These are phyloP conservation scores for Hipposideros armiger DNA, from an alignment of 2,113 vertebrate genomes.

Conservation along the genomic window DNA sequence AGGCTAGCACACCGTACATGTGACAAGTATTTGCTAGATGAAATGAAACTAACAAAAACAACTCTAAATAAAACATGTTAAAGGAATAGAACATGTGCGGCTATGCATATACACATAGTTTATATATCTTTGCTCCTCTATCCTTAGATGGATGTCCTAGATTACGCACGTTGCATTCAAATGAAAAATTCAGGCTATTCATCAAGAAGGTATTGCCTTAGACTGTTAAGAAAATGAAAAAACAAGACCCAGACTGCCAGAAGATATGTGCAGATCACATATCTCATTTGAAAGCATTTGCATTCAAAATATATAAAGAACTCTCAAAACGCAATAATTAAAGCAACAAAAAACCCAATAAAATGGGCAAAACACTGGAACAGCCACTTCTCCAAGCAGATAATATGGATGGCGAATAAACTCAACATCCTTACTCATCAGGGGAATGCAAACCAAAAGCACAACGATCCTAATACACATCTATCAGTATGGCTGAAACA, in stretches of 20 bases:
- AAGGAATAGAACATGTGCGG: background rate
- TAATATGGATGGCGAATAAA: background rate
- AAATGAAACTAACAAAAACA: background rate
- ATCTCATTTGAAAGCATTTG: background rate
- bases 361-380: background rate
- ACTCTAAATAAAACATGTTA: background rate
- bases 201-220: background rate
- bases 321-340: background rate
- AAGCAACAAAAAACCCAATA: background rate
- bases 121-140: background rate
- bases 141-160: background rate
- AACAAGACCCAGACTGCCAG: background rate
- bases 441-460: background rate
- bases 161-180: background rate
- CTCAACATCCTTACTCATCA: background rate
- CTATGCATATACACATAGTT: background rate
- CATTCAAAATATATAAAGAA: constrained; percentile 6
- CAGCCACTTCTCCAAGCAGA: background rate
- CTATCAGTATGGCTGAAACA: background rate
- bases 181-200: constrained; percentile 15
- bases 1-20: background rate
- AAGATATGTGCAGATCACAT: background rate
- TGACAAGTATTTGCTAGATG: background rate
- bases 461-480: background rate
- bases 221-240: background rate